phyloP scores from a whole-genome alignment of 2,113 vertebrate genomes.

The Alectura lathami region DNA sequence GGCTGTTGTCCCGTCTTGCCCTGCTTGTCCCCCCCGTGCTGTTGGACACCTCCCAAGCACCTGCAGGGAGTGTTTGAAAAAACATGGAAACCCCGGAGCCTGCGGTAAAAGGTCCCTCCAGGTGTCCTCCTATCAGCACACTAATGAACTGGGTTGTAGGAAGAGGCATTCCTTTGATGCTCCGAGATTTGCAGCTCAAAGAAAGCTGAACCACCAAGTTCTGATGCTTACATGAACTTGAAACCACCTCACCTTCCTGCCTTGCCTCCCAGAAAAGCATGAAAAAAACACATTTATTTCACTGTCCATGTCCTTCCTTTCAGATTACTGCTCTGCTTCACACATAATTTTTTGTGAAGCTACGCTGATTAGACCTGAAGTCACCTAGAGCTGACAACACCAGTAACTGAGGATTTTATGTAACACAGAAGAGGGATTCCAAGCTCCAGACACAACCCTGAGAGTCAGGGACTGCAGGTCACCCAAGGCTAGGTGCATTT shows the following conservation, averaged over 20 bases:
- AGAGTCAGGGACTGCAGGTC: neutral
- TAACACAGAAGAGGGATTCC: neutral
- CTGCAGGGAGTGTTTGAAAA: neutral
- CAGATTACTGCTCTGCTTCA: neutral
- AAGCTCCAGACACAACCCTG: neutral
- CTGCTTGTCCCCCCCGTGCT: neutral
- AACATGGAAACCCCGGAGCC: neutral
- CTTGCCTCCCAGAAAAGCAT: neutral
- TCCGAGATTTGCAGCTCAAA: neutral
- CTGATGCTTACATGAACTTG: neutral
- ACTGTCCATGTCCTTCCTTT: neutral
- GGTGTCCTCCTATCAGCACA: neutral
- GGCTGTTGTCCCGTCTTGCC: neutral
- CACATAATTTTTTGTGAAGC: neutral
- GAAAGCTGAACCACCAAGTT: neutral
- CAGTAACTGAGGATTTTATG: neutral
- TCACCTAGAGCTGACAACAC: neutral
- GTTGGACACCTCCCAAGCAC: neutral
- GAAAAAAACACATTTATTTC: neutral
- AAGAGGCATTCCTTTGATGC: neutral
- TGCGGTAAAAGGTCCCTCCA: neutral
- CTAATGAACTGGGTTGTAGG: neutral
- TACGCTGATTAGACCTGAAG: neutral
- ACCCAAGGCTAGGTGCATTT: neutral
- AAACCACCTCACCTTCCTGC: neutral